These are phyloP conservation scores for Hyposoter dolosus DNA, from an alignment of 2,888 invertebrate species.

Conservation along the genomic window DNA sequence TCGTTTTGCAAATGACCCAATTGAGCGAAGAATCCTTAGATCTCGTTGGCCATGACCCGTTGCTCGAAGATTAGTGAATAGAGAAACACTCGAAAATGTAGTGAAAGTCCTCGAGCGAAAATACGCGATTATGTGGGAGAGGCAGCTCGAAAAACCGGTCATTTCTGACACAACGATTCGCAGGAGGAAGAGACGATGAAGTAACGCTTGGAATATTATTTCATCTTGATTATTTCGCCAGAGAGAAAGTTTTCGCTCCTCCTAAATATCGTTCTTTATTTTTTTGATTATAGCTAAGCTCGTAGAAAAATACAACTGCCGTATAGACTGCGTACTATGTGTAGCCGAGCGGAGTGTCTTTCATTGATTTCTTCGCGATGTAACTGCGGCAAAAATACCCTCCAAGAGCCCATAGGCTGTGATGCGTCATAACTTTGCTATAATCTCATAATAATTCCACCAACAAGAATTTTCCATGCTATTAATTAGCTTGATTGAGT, in stretches of 20 bases:
- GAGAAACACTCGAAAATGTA: slow-evolving; percentile 18
- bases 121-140: slow-evolving; percentile 21
- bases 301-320: background rate
- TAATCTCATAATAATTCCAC: background rate
- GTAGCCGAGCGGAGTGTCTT: slow-evolving; percentile 27
- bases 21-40: background rate
- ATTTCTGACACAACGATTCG: slow-evolving; percentile 46
- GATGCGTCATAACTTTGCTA: slow-evolving; percentile 52
- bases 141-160: slow-evolving; percentile 39
- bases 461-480: slow-evolving; percentile 28
- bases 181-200: background rate
- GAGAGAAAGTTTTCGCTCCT: background rate
- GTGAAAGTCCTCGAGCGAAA: slow-evolving; percentile 56
- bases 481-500: background rate
- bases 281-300: background rate
- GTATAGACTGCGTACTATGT: background rate
- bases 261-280: slow-evolving; percentile 13
- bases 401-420: background rate
- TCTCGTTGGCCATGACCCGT: slow-evolving; percentile 57
- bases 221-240: slow-evolving; percentile 38
- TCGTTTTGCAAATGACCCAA: background rate
- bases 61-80: slow-evolving; percentile 18
- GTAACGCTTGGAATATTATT: slow-evolving; percentile 30
- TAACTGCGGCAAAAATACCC: slow-evolving; percentile 47
- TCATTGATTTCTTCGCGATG: slow-evolving; percentile 57